These are phyloP conservation scores for Neomorphus geoffroyi DNA, from an alignment of 2,797 vertebrate genomes.

Conservation along the genomic window DNA sequence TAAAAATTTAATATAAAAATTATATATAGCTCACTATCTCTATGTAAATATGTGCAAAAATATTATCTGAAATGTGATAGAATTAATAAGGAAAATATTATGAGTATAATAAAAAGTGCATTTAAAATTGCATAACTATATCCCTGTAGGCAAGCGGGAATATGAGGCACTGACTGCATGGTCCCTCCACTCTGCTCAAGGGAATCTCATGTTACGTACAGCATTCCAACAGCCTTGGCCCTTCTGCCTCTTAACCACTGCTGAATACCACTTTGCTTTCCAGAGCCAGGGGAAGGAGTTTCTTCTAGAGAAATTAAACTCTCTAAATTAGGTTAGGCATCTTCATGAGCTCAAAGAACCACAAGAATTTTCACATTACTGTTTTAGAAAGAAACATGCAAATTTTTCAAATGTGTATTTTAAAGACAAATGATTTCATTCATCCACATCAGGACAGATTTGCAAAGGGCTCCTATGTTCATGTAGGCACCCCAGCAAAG, in stretches of 20 bases:
- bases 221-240: conserved; percentile 23
- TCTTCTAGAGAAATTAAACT: background rate
- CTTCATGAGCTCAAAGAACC: background rate
- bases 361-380: background rate
- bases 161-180: background rate
- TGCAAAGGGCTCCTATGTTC: background rate
- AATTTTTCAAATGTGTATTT: background rate
- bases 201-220: conserved; percentile 37
- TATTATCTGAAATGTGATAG: background rate
- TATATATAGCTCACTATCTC: background rate
- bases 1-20: background rate
- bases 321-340: background rate
- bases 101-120: conserved; percentile 20
- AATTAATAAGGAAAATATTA: conserved; percentile 37
- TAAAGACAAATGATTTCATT: background rate
- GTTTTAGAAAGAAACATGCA: background rate
- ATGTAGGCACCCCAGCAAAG: background rate
- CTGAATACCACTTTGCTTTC: conserved; percentile 10
- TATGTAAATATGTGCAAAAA: background rate
- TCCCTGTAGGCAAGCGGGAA: conserved; percentile 5
- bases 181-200: background rate
- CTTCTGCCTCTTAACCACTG: background rate
- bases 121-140: background rate
- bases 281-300: background rate
- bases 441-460: accelerated